Evolutionary conservation across 2,888 invertebrate species (phyloP).

Genomic region (Cheilosia soror): DNA sequence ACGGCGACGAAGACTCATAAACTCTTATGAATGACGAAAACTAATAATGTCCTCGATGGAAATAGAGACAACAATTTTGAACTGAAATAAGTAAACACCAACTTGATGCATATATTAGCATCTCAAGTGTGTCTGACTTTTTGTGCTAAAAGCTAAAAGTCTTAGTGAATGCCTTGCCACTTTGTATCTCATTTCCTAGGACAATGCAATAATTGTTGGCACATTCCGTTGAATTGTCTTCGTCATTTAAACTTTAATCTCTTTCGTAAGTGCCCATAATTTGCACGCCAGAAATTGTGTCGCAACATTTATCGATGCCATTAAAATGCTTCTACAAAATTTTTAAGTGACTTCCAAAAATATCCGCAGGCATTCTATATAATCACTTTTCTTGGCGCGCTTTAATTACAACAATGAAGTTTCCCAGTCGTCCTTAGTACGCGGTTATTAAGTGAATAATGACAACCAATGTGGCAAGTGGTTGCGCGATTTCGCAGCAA

Average conservation of each 20-base stretch:
- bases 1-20: no score
- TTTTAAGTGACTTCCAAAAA: conserved; percentile 38
- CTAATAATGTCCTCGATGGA: no score
- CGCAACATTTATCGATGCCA: conserved; percentile 10
- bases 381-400: not conserved
- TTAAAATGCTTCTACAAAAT: conserved; percentile 24
- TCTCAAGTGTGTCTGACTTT: no score
- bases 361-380: conserved; percentile 22
- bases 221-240: not conserved
- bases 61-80: no score
- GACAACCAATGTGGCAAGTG: conserved; percentile 34
- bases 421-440: conserved; percentile 40
- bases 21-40: no score
- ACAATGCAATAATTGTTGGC: not conserved
- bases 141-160: no score
- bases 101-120: no score
- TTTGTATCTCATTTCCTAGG: not conserved
- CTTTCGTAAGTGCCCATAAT: conserved; percentile 13
- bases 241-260: conserved; percentile 1
- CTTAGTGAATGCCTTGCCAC: not conserved
- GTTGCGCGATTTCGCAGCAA: conserved; percentile 26
- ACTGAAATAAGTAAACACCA: no score
- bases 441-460: conserved; percentile 61
- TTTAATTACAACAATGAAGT: conserved; percentile 51
- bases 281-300: conserved; percentile 24